Conservation (phyloP, 2,113 vertebrate genomes). For the Bombycilla garrulus region DNA sequence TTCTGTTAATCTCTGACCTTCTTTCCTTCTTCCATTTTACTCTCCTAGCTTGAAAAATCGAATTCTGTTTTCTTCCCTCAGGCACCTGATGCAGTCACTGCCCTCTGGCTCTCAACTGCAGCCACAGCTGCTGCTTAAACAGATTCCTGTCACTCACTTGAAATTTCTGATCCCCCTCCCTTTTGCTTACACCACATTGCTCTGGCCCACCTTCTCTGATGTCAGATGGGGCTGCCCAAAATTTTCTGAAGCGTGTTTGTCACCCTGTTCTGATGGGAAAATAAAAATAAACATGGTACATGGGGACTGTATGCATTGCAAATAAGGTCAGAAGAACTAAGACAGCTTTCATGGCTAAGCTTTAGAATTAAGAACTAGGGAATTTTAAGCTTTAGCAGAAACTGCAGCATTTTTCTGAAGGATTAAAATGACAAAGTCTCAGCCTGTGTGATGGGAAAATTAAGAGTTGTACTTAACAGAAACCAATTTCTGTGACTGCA, state of each 20-base stretch:
- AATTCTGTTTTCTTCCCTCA: background rate
- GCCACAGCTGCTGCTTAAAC: background rate
- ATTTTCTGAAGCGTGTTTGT: accelerated
- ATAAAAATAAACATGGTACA: background rate
- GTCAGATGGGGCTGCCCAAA: background rate
- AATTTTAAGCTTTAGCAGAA: constrained; percentile 26
- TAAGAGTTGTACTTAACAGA: background rate
- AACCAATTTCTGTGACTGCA: background rate
- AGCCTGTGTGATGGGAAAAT: background rate
- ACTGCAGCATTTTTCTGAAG: background rate
- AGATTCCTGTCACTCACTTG: background rate
- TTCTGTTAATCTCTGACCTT: background rate
- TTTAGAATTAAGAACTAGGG: background rate
- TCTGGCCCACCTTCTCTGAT: background rate
- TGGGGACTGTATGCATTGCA: background rate
- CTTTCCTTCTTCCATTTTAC: background rate
- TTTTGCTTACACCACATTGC: background rate
- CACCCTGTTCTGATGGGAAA: background rate
- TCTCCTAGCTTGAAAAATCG: background rate
- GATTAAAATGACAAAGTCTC: background rate
- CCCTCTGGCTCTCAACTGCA: background rate
- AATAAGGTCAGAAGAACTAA: background rate
- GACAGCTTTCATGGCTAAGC: background rate
- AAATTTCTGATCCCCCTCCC: background rate
- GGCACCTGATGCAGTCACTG: background rate